These are phyloP conservation scores for Wiebesia pumilae DNA, from an alignment of 1,140 invertebrate genomes.

Conservation along the genomic window DNA sequence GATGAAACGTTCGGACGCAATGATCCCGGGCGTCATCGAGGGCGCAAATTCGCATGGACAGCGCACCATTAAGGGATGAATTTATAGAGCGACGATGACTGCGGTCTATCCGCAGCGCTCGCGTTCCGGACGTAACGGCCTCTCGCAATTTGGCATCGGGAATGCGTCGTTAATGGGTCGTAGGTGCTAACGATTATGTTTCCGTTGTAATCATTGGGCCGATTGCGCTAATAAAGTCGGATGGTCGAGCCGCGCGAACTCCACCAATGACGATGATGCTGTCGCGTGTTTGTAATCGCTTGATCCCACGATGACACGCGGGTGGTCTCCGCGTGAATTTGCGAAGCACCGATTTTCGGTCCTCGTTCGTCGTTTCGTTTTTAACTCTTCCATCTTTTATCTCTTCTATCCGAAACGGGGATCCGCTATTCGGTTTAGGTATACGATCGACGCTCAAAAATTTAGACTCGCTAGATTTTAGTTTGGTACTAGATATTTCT, in stretches of 20 bases:
- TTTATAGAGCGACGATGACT: constrained; percentile 54
- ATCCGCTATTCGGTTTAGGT: too few relatives aligned
- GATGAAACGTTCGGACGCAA: not conserved
- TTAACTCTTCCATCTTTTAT: not conserved
- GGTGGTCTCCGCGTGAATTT: not conserved
- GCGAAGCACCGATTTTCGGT: not conserved
- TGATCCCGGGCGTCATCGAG: constrained; percentile 35
- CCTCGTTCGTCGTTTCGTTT: not conserved
- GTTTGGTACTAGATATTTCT: too few relatives aligned
- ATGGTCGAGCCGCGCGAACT: constrained; percentile 61
- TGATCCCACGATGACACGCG: constrained; percentile 60
- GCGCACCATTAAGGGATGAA: constrained; percentile 41
- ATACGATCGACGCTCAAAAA: too few relatives aligned
- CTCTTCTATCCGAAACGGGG: too few relatives aligned
- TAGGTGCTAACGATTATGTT: constrained; percentile 74
- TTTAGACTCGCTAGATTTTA: too few relatives aligned
- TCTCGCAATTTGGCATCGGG: constrained; percentile 67
- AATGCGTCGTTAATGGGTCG: constrained; percentile 71
- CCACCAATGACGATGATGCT: constrained; percentile 66
- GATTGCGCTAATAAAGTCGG: constrained; percentile 73
- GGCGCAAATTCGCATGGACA: constrained; percentile 31
- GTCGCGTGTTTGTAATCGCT: constrained; percentile 63
- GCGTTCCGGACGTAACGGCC: constrained; percentile 23
- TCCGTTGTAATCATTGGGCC: constrained; percentile 73
- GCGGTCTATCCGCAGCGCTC: constrained; percentile 25